Conservation (phyloP, 2,797 vertebrate species). For the Muscicapa striata region DNA sequence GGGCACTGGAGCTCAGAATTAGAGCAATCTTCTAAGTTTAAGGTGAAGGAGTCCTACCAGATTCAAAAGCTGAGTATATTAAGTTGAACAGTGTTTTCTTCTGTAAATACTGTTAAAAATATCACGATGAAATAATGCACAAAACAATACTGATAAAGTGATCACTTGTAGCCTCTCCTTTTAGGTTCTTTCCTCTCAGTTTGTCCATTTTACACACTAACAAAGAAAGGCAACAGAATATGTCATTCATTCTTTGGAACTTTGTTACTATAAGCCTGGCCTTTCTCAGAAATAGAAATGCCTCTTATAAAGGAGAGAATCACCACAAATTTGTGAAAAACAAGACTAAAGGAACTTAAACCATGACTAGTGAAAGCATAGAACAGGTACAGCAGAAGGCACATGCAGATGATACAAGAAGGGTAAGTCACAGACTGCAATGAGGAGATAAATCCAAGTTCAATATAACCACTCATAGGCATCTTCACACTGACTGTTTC, state of each 20-base stretch:
- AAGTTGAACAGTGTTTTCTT: background rate
- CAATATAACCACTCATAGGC: background rate
- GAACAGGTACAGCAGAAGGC: background rate
- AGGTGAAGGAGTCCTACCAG: background rate
- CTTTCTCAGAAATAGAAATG: background rate
- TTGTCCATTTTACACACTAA: background rate
- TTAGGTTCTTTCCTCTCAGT: background rate
- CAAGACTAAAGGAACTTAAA: background rate
- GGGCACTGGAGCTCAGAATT: background rate
- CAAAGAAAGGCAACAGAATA: background rate
- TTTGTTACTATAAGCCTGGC: background rate
- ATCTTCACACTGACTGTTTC: background rate
- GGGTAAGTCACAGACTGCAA: background rate
- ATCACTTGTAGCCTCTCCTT: background rate
- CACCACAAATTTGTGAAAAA: background rate
- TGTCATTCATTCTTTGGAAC: background rate
- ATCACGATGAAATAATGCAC: accelerated
- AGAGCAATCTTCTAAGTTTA: background rate
- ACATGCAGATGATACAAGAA: background rate
- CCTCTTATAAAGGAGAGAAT: background rate
- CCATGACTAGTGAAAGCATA: background rate
- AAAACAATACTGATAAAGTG: background rate
- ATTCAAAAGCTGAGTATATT: background rate
- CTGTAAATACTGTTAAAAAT: background rate
- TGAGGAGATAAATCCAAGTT: background rate